Evolutionary conservation across 2,113 vertebrate genomes (phyloP).

Genomic region (Tupaia chinensis): DNA sequence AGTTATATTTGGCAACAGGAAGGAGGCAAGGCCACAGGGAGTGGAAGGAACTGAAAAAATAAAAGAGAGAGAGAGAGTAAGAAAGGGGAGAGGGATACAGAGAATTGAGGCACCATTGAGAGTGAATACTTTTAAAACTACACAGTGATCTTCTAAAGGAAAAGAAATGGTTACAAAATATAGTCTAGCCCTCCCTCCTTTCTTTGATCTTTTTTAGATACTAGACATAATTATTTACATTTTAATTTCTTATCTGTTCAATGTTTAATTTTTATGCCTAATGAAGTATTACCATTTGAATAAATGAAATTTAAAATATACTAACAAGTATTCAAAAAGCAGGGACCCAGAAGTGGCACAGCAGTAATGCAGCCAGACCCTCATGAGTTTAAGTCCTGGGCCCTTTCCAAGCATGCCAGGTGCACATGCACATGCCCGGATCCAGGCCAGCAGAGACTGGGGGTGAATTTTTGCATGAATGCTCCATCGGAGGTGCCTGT

Average conservation of each 20-base stretch:
- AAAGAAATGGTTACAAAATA: not conserved
- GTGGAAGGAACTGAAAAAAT: not conserved
- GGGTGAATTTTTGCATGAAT: too few species aligned
- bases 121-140: not conserved
- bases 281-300: conserved; percentile 25
- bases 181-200: not conserved
- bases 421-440: too few species aligned
- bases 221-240: not conserved
- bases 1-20: not conserved
- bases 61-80: not conserved
- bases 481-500: too few species aligned
- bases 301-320: conserved; percentile 31
- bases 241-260: not conserved
- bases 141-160: not conserved
- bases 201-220: conserved; percentile 10
- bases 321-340: not conserved
- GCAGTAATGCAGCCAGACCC: too few species aligned
- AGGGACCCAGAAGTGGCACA: not conserved
- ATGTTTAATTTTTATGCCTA: conserved; percentile 20
- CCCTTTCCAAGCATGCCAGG: too few species aligned
- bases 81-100: not conserved
- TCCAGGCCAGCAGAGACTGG: too few species aligned
- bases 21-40: not conserved
- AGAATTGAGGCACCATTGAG: not conserved
- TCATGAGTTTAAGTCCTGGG: too few species aligned